Conservation (phyloP, 2,113 vertebrate genomes). For the Sitta europaea region DNA sequence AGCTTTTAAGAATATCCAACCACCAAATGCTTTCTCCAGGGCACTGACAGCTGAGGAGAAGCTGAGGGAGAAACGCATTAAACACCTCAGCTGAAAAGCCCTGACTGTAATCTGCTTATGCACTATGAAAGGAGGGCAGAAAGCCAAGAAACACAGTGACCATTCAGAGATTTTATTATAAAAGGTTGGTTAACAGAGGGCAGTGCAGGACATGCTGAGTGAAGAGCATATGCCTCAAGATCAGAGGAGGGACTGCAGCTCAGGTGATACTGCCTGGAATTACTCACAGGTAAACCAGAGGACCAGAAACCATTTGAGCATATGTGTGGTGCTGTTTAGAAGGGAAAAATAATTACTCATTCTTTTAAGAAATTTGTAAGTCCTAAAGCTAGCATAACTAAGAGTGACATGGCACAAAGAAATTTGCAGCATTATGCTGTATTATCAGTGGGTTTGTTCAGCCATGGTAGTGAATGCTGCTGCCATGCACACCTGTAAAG, state of each 20-base stretch:
- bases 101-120: neutral
- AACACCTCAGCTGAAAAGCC: neutral
- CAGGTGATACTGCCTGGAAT: neutral
- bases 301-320: neutral
- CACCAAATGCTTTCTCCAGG: slow-evolving; percentile 16
- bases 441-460: neutral
- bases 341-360: neutral
- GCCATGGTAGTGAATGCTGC: neutral
- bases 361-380: neutral
- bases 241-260: neutral
- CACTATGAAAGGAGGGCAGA: neutral
- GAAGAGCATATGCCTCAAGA: neutral
- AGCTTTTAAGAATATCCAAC: slow-evolving; percentile 27
- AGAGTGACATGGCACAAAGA: neutral
- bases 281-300: neutral
- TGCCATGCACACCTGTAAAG: neutral
- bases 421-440: neutral
- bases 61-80: neutral
- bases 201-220: neutral
- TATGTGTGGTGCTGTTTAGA: neutral
- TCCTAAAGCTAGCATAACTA: neutral
- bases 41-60: neutral
- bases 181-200: neutral
- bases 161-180: neutral
- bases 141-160: neutral